Base-by-base conservation (phyloP, 2,888 invertebrate species). In the Elaeidobius kamerunicus region DNA sequence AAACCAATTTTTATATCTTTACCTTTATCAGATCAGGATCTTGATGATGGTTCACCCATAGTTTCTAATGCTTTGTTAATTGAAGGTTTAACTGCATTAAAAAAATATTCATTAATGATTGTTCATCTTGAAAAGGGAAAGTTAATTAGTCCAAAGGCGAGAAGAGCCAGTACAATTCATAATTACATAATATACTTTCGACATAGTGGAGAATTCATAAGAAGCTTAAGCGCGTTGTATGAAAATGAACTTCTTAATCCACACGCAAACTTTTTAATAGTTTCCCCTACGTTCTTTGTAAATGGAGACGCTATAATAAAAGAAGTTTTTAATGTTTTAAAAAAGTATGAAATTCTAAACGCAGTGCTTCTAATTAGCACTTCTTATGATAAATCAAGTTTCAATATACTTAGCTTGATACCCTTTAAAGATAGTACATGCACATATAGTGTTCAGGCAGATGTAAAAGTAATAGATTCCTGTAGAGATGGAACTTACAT, bases 321-420 rank as follows among this genome's bases (percentile, higher is more conserved):
- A 5, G 49, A 60, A 3, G 55, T 67, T n/a, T 61, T 64, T 11
- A 35, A 57, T 12, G 50, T 34, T 17, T 36, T 63, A 30, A 55
- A 58, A 43, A 35, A 52, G 6, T 50, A 59, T 19, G 62, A 65
- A 30, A 55, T 68, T 23, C 27, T 64, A 3, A 63, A 67, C 44
- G 65, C 59, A 1, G 64, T 65, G 1, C 59, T 68, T 11, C 30
- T 68, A n/a, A 35, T 67, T 5, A 57, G 61, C 0, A 58, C 61
- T 38, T 38, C 52, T 4, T 35, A 46, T n/a, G 55, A 60, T 30
- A 51, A 43, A 11, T 43, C 56, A 2, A 52, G 27, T 3, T 66
- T 60, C 36, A 60, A 65, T 18, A 60, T 67, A 2, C 67, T 63
- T 41, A 61, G 67, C 3, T 68, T 65, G 64, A 60, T 60, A 41